A percentile compares a stretch with the other conserved stretches of the same genome.
These are phyloP conservation scores for Dendrocopos noguchii DNA, from an alignment of 2,113 vertebrate species.

Conservation along the genomic window DNA sequence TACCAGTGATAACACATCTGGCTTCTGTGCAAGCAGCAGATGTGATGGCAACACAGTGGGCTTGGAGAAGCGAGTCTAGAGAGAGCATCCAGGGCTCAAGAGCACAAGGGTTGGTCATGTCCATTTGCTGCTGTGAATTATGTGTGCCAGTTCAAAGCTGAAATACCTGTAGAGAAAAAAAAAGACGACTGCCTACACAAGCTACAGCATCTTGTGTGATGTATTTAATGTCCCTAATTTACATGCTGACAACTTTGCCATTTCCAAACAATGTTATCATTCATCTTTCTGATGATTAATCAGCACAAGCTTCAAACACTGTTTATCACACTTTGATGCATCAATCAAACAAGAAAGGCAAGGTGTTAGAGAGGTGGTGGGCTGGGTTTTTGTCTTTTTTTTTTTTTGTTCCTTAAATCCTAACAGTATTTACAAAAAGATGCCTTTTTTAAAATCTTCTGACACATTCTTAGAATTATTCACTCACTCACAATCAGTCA, in stretches of 20 bases:
- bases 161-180: neutral
- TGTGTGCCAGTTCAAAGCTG: neutral
- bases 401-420: neutral
- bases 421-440: constrained; percentile 64
- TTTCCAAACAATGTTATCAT: constrained; percentile 62
- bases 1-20: neutral
- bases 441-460: neutral
- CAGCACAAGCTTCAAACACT: constrained; percentile 60
- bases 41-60: neutral
- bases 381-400: too few relatives aligned
- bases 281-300: constrained; percentile 50
- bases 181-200: neutral
- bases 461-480: constrained; percentile 29
- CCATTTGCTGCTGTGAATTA: neutral
- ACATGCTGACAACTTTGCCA: constrained; percentile 13
- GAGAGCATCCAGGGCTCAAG: neutral
- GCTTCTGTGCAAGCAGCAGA: neutral
- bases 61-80: neutral
- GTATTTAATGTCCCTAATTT: constrained; percentile 20
- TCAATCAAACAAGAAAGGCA: constrained; percentile 29
- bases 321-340: constrained; percentile 48
- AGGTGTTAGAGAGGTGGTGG: neutral
- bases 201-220: neutral
- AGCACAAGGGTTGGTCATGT: neutral
- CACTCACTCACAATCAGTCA: constrained; percentile 37